Base-by-base conservation (phyloP, 2,113 vertebrate genomes). In the cat (Felis catus) region DNA sequence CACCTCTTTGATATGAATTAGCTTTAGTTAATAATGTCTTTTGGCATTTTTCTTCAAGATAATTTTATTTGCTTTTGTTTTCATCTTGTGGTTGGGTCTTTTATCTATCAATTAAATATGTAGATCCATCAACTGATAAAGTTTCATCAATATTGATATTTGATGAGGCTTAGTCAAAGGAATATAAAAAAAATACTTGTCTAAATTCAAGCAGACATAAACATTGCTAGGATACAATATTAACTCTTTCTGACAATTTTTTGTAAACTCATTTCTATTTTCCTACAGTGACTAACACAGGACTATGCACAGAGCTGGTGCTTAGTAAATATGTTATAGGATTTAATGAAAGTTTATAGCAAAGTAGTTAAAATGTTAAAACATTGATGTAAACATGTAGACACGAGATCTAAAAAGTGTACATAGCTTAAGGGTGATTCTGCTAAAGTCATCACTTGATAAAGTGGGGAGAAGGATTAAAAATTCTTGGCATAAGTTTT, bases 21-120 rank as follows among this genome's bases (percentile, higher is more conserved):
- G 3, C 11, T 92, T 96, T 14, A 76, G 23, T 68, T 79, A 84
- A 89, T 71, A 68, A 66, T 78, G 9, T 53, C 18, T 86, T 94
- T 85, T 90, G 66, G 7, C 15, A 94, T 5, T 41, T 97, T 95
- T 66, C 70, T 94, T n/a, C 21, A 31, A 95, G 65, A 29, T 73
- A 85, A 66, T 83, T 97, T 89, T 12, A 87, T 94, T 97, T 96
- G 11, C 27, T 86, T 97, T 92, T 76, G 3, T 82, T 92, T 92
- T 87, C 45, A 74, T 58, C 65, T 66, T 82, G 4, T 71, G 45
- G 68, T 25, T 87, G 7, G 93, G 21, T 39, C n/a, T 78, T 83
- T 88, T 78, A 82, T 80, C 41, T 97, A 61, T 61, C 21, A 79
- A 87, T 23, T 90, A 55, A 88, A 48, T 70, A 74, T 78, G 0